Evolutionary conservation across 2,797 vertebrate genomes (phyloP), one percentile per base, ranked within the genome.

Genomic region (Aselliscus stoliczkanus): DNA sequence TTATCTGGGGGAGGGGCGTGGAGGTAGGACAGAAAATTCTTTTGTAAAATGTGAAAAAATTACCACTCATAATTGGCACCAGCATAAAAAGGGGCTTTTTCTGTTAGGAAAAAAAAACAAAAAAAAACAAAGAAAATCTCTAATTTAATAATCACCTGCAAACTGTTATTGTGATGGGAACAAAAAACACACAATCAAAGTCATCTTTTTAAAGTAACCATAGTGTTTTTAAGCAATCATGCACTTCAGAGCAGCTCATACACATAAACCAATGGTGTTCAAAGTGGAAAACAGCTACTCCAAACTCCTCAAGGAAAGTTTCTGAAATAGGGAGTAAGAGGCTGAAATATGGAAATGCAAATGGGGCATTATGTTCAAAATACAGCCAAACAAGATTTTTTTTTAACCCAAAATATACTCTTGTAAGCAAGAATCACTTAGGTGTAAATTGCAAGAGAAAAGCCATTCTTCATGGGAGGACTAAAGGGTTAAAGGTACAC

Each of bases 51-150:
- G 98, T 98, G 98, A 99, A 98, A 98, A 99, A 99, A 99, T 99
- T 99, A 99, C 98, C 99, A 99, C 98, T 98, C 97, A 97, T 99
- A 99, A 99, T 99, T 99, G 99, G 98, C 98, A 98, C 99, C 99
- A 99, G 99, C 99, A 99, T 99, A 99, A 99, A 99, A 99, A 99
- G 98, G 98, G 97, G 98, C 96, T 31, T 98, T 98, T 98, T 98
- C 98, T 98, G 98, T 98, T 98, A 98, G 98, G 98, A 21, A 18
- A 52, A 52, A 54, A 13, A 52, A 52, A 52, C 7, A 18, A 52
- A 52, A 54, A 50, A 98, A 98, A 98, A 99, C 98, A 99, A 99
- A 99, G 98, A 98, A 98, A 98, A 98, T 98, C 98, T 99, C 98
- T 99, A 98, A 98, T 98, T 99, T 99, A 99, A 99, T 99, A 99